Percentiles rank a stretch among this genome's conserved stretches.
Evolutionary conservation across 1,140 invertebrate species (phyloP).

Genomic region (Rhysida immarginata): DNA sequence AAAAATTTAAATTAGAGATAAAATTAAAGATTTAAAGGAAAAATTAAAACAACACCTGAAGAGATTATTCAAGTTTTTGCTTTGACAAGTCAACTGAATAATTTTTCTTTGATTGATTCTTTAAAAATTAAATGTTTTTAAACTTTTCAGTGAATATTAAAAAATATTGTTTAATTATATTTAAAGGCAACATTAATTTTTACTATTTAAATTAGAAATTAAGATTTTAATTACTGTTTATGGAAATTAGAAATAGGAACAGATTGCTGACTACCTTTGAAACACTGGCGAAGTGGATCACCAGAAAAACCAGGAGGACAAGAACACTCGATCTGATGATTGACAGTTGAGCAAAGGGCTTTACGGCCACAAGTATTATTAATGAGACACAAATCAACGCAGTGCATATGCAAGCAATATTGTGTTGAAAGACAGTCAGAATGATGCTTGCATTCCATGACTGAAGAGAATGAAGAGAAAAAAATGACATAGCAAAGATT

Average conservation of each 20-base stretch:
- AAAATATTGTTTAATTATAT: too few species aligned
- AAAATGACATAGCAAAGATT: too few species aligned
- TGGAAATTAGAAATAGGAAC: not conserved
- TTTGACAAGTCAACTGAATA: too few species aligned
- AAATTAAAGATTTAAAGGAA: too few species aligned
- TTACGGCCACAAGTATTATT: conserved; percentile 55
- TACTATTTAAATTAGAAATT: not conserved
- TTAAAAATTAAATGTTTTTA: too few species aligned
- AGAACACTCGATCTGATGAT: conserved; percentile 69
- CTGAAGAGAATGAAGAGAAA: conserved; percentile 6
- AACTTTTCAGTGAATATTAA: too few species aligned
- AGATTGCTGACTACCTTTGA: conserved; percentile 9
- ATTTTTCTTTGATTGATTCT: too few species aligned
- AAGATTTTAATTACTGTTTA: not conserved
- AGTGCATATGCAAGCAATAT: conserved; percentile 50
- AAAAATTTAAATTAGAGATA: too few species aligned
- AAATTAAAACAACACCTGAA: too few species aligned
- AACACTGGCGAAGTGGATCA: conserved; percentile 52
- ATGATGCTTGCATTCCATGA: conserved; percentile 40
- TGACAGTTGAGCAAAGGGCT: conserved; percentile 47
- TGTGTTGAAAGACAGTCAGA: conserved; percentile 51
- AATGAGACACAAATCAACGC: conserved; percentile 26
- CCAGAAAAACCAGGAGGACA: conserved; percentile 65
- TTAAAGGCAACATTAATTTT: too few species aligned
- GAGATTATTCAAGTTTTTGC: too few species aligned